phyloP scores from a whole-genome alignment of 2,888 invertebrate genomes.

The Andrena bicolor region DNA sequence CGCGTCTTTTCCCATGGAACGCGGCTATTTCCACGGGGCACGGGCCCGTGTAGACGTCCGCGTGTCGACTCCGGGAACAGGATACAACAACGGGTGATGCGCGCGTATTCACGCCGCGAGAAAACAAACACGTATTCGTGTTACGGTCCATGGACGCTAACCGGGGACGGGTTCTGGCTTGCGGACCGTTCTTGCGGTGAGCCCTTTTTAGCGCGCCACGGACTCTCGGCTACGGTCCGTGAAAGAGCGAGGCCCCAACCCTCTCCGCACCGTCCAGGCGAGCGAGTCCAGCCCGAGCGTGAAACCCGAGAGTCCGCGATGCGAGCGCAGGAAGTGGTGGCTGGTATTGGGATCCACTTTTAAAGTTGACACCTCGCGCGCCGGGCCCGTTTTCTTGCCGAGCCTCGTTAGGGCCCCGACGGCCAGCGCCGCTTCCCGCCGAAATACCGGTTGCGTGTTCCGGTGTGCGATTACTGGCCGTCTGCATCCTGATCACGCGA shows the following conservation, averaged over 20 bases:
- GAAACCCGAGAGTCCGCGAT: conserved; percentile 45
- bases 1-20: not conserved
- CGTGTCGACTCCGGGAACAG: conserved; percentile 50
- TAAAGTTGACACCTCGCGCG: conserved; percentile 65
- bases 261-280: conserved; percentile 1
- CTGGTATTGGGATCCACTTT: conserved; percentile 62
- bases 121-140: conserved; percentile 63
- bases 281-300: conserved; percentile 27
- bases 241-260: not conserved
- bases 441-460: conserved; percentile 63
- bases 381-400: conserved; percentile 35
- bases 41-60: not conserved
- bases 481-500: conserved; percentile 65
- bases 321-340: conserved; percentile 57
- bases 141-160: conserved; percentile 54
- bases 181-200: not conserved
- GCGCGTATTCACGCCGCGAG: conserved; percentile 59
- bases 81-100: conserved; percentile 56
- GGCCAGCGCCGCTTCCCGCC: conserved; percentile 17
- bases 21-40: conserved; percentile 8
- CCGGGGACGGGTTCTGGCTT: conserved; percentile 28
- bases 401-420: conserved; percentile 30
- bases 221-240: not conserved
- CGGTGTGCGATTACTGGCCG: conserved; percentile 62
- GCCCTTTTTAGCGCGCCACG: conserved; percentile 35